These are phyloP conservation scores for Tragelaphus buxtoni DNA, from an alignment of 2,113 vertebrate species.

Conservation along the genomic window DNA sequence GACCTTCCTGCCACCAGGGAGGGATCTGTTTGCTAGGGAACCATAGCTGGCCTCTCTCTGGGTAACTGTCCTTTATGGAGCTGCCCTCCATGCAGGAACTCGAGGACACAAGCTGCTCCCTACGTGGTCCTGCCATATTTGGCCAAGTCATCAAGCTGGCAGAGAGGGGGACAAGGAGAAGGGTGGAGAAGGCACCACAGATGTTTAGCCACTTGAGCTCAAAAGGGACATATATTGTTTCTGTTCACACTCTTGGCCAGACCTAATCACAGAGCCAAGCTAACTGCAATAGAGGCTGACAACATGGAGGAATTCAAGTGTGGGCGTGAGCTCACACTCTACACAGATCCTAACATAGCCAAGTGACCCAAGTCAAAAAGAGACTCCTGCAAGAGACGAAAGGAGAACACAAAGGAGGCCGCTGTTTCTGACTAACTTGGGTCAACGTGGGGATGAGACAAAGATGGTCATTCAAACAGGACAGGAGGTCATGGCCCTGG, in stretches of 20 bases:
- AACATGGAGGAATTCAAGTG: rapidly evolving
- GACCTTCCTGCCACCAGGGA: neutral
- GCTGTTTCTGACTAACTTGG: neutral
- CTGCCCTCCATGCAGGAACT: neutral
- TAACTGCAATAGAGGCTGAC: neutral
- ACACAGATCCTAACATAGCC: neutral
- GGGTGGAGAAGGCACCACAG: neutral
- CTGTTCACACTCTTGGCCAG: neutral
- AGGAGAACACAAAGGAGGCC: neutral
- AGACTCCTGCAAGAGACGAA: neutral
- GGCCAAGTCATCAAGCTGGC: neutral
- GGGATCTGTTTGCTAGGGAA: neutral
- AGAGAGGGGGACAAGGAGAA: neutral
- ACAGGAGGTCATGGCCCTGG: neutral
- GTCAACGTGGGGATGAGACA: neutral
- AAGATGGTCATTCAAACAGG: neutral
- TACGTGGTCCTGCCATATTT: neutral
- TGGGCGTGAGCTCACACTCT: neutral
- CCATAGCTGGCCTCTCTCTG: neutral
- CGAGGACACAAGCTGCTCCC: neutral
- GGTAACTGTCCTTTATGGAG: neutral
- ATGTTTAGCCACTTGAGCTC: neutral
- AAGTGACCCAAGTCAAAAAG: neutral
- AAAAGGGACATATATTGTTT: neutral
- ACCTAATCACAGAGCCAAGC: neutral